Base-by-base conservation (phyloP, 92 coral and sea anemone species). In the Micromussa lordhowensis region DNA sequence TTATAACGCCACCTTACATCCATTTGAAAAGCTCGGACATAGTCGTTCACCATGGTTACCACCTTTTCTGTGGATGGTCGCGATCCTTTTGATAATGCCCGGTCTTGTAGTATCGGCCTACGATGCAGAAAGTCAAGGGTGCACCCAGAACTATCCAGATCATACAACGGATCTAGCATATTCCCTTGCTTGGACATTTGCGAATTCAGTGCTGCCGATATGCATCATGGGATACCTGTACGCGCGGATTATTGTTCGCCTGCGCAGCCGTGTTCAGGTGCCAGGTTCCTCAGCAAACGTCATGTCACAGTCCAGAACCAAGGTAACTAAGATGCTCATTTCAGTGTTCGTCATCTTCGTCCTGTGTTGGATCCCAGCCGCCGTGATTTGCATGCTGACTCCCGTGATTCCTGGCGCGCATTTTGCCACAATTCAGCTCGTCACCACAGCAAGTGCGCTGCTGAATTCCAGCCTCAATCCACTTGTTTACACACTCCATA, bases 171-270 rank as follows among this genome's bases (percentile, higher is more conserved):
- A 8, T 61, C 68, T 1, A 61, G 29, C 28, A 10, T 61, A 22
- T 61, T 22, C 24, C n/a, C 28, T 61, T 22, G 0, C 3, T 61
- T 61, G 68, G 68, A 0, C 68, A 61, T 61, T 22, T 61, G 10
- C 11, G 0, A 61, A 71, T 71, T 1, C 21, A 71, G 21, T 71
- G 15, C 9, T 71, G 40, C 77, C 77, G 0, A 71, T 71, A 7
- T 4, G 44, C 77, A 71, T 71, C 77, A 71, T 71, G 77, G 77
- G 77, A 71, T 71, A 30, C 77, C 40, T 71, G 77, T 71, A 71
- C n/a, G 30, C 77, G 40, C 77, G 77, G 77, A 71, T 71, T 13
- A 30, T 71, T 71, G 0, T 71, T 21, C 26, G 77, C 30, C 77
- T 71, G 40, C 77, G 77, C 77, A 31, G 10, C 44, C 44, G 44